phyloP scores from a whole-genome alignment of 2,888 invertebrate genomes.

The Clepsis dumicolana region DNA sequence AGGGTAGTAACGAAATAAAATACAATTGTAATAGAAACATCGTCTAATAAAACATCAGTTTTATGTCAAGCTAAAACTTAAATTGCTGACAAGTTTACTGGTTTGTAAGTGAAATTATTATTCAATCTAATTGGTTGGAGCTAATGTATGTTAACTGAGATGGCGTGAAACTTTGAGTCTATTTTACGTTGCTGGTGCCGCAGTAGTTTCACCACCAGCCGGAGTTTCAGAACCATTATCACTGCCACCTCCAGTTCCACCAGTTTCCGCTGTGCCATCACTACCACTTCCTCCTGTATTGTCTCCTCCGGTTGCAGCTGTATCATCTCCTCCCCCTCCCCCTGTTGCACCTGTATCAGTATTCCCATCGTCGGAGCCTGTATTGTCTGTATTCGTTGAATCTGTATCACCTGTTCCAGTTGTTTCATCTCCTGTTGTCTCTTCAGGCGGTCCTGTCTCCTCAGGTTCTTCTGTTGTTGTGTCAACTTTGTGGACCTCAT shows the following conservation, averaged over 20 bases:
- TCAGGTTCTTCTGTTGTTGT: background rate
- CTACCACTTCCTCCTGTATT: slow-evolving; percentile 13
- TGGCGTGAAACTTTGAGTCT: background rate
- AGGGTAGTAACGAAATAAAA: background rate
- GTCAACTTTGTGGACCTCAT: slow-evolving; percentile 44
- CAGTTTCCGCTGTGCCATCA: background rate
- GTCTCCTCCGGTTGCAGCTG: background rate
- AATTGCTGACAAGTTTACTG: background rate
- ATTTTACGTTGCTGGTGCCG: background rate
- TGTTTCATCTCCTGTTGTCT: background rate
- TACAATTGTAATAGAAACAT: background rate
- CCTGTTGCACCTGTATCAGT: background rate
- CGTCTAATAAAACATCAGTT: background rate
- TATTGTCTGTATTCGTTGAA: background rate
- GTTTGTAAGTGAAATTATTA: background rate
- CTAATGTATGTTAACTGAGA: too few relatives aligned
- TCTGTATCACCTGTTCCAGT: background rate
- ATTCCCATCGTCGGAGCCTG: background rate
- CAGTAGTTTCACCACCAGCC: background rate
- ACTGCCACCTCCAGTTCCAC: slow-evolving; percentile 5
- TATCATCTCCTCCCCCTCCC: background rate
- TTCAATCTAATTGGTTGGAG: too few relatives aligned
- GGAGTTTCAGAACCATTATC: background rate
- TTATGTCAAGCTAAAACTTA: background rate
- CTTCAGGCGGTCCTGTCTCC: background rate